These are phyloP conservation scores for Lepilemur septentrionalis DNA, from an alignment of 2,797 vertebrate genomes.

Conservation along the genomic window DNA sequence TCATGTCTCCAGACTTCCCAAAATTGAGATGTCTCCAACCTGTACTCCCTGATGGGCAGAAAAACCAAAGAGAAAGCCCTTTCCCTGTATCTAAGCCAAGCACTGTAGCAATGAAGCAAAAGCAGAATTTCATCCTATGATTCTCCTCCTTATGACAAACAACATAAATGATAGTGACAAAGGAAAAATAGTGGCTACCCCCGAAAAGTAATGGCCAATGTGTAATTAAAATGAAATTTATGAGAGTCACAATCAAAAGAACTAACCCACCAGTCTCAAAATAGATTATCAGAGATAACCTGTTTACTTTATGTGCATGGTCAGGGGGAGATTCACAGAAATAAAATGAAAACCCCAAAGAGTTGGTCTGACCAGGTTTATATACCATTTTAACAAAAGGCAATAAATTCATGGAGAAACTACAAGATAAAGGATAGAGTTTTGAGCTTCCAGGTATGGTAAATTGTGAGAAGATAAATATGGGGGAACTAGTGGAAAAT, in stretches of 20 bases:
- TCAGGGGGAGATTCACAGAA: background rate
- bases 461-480: background rate
- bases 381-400: background rate
- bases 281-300: background rate
- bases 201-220: background rate
- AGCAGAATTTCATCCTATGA: background rate
- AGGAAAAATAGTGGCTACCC: background rate
- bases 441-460: background rate
- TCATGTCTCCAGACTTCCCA: background rate
- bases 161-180: background rate
- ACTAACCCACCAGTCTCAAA: background rate
- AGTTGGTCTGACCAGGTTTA: background rate
- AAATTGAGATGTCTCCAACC: background rate
- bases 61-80: background rate
- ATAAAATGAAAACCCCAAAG: background rate
- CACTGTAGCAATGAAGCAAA: background rate
- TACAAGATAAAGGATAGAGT: background rate
- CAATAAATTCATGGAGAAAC: background rate
- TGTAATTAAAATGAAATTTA: background rate
- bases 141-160: background rate
- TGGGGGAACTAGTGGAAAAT: background rate
- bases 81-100: background rate
- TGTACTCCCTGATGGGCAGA: background rate
- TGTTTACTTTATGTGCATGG: background rate
- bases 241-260: background rate